Evolutionary conservation across 2,888 invertebrate species (phyloP), one percentile per base, ranked within the genome.

Genomic region (Ennomos fuscantarius): DNA sequence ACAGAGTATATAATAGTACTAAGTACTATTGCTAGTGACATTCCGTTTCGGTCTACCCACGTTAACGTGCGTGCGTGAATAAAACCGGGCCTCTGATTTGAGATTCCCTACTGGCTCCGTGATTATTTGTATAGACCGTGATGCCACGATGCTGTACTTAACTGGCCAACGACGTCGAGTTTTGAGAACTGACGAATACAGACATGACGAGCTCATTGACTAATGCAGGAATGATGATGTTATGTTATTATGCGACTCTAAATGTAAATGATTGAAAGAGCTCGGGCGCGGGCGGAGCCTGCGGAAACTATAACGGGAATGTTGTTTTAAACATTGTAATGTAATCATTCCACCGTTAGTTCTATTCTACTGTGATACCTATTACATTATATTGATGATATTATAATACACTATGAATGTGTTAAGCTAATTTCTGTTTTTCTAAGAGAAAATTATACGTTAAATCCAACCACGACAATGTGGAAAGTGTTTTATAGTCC

Each of bases 401-500:
- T 24, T 24, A 24, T 6, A 1, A 24, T 2, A 24, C 24, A 6
- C 24, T 6, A 6, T 24, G 24, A 24, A 24, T 24, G 24, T 6
- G 24, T 24, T 2, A 15, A 40, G 40, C 40, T 9, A 40, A 15
- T 40, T 40, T 9, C 39, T 13, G 1, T 12, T 39, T 13, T 37
- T 3, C 24, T 24, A 24, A 24, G 24, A 24, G 5, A 24, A n/a
- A 24, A 24, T 24, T n/a, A 24, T 36, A 37, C 13, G 13, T 39
- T 34, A 33, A 45, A 31, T 73, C 80, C 76, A 66, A 70, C 64
- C 60, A 62, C 69, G 67, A 73, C 74, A 73, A 24, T 6, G 67
- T 73, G 62, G 73, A 68, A 72, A 76, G 69, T 69, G 68, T 71
- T 73, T 71, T 69, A 65, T 69, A 70, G 72, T 56, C 61, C 69